These are phyloP conservation scores for Pristiophorus japonicus DNA, from an alignment of 2,113 vertebrate species.

Conservation along the genomic window DNA sequence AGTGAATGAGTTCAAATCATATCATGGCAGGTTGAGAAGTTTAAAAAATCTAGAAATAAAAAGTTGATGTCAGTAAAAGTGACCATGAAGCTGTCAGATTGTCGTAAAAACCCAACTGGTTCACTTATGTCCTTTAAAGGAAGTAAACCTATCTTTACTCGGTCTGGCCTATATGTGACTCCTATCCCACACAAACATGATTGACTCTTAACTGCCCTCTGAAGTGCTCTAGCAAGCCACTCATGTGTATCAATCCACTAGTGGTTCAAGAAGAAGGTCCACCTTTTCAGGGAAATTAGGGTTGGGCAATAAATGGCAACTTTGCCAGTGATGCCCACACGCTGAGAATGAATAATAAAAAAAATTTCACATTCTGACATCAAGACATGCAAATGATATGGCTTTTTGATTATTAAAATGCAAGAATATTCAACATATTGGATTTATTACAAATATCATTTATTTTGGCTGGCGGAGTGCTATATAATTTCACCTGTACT, in stretches of 20 bases:
- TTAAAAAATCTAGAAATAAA: not conserved
- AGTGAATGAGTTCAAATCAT: too few relatives aligned
- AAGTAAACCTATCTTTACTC: not conserved
- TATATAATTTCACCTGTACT: conserved; percentile 14
- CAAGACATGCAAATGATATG: not conserved
- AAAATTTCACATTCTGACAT: not conserved
- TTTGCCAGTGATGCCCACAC: not conserved
- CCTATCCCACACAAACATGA: not conserved
- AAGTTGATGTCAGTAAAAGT: not conserved
- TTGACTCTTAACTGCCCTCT: not conserved
- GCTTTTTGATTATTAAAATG: not conserved
- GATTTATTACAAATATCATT: conserved; percentile 7
- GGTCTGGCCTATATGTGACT: not conserved
- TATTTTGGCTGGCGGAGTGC: not conserved
- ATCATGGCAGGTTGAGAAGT: too few relatives aligned
- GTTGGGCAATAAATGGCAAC: not conserved
- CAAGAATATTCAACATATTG: not conserved
- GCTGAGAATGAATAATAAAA: not conserved
- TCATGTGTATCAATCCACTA: not conserved
- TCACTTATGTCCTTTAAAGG: not conserved
- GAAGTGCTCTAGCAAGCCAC: not conserved
- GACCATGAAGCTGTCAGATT: not conserved
- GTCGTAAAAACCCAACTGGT: not conserved
- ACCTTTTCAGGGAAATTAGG: not conserved
- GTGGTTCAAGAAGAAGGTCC: not conserved